These are phyloP conservation scores for Druon quercuslanigerum DNA, from an alignment of 1,140 invertebrate species.

Conservation along the genomic window DNA sequence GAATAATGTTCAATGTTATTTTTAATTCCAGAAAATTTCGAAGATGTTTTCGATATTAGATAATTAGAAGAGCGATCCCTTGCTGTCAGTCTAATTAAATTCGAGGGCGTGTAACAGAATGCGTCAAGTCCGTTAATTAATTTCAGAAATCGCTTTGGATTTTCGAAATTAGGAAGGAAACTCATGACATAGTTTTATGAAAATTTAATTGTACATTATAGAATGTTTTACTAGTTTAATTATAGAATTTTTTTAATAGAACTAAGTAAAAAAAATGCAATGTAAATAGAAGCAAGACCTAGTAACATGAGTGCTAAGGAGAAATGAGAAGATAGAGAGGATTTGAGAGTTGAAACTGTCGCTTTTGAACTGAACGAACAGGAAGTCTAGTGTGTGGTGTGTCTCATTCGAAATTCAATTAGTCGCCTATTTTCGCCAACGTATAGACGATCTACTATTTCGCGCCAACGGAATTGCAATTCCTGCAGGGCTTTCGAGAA, in stretches of 20 bases:
- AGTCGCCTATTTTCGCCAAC: slow-evolving; percentile 14
- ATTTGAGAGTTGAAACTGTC: slow-evolving; percentile 11
- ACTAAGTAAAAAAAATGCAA: slow-evolving; percentile 9
- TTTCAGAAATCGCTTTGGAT: too few species aligned
- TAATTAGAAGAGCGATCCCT: too few species aligned
- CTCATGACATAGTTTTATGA: too few species aligned
- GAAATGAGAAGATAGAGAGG: background rate
- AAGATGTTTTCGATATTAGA: too few species aligned
- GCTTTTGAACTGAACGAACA: slow-evolving; percentile 12
- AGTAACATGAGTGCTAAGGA: slow-evolving; percentile 3
- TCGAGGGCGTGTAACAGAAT: too few species aligned
- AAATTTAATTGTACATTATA: too few species aligned
- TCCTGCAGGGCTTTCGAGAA: background rate
- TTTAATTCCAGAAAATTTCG: too few species aligned
- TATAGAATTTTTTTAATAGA: background rate
- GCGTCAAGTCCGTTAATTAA: too few species aligned
- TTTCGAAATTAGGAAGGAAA: too few species aligned
- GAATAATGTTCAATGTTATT: too few species aligned
- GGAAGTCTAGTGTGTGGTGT: background rate
- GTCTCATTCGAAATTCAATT: slow-evolving; percentile 30
- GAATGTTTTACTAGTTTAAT: background rate
- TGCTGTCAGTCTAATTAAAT: too few species aligned
- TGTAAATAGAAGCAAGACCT: background rate
- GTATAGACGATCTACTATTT: background rate
- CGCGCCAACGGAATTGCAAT: background rate